Conservation (phyloP, 1,140 invertebrate species). For the Zelostemma sp. region DNA sequence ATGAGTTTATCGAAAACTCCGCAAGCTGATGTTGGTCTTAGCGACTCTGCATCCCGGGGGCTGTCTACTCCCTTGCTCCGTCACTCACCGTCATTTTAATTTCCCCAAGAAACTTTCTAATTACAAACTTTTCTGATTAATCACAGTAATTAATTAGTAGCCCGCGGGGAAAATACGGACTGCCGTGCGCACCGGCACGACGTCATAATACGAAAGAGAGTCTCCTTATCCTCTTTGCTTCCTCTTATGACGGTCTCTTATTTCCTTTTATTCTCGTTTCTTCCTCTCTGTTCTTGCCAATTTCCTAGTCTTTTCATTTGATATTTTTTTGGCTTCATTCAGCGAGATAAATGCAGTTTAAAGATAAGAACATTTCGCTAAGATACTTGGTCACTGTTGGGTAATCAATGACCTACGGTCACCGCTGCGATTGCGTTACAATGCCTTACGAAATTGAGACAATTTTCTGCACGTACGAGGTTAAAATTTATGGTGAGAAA, state of each 20-base stretch:
- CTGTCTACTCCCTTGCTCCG: slow-evolving; percentile 53
- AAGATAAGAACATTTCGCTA: slow-evolving; percentile 1
- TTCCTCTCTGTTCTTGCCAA: slow-evolving; percentile 14
- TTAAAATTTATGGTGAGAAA: background rate
- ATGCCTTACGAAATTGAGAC: background rate
- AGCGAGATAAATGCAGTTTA: slow-evolving; percentile 3
- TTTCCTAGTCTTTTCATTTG: slow-evolving; percentile 24
- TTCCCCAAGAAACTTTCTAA: slow-evolving; percentile 72
- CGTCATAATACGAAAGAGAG: slow-evolving; percentile 23
- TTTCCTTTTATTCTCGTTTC: slow-evolving; percentile 5
- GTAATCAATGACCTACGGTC: background rate
- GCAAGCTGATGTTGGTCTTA: slow-evolving; percentile 50
- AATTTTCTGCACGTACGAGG: background rate
- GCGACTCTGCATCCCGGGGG: slow-evolving; percentile 39
- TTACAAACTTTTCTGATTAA: slow-evolving; percentile 73
- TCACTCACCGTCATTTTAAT: slow-evolving; percentile 70
- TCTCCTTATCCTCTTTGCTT: slow-evolving; percentile 30
- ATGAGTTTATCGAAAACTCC: slow-evolving; percentile 69
- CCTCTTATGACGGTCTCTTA: background rate
- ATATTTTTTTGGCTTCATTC: slow-evolving; percentile 15
- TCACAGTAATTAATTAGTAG: slow-evolving; percentile 72
- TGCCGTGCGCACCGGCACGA: slow-evolving; percentile 44
- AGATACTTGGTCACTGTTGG: background rate
- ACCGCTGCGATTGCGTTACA: background rate
- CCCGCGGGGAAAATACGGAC: slow-evolving; percentile 55